These are phyloP conservation scores for Mercenaria mercenaria DNA, from an alignment of 1,140 invertebrate genomes.

Conservation along the genomic window DNA sequence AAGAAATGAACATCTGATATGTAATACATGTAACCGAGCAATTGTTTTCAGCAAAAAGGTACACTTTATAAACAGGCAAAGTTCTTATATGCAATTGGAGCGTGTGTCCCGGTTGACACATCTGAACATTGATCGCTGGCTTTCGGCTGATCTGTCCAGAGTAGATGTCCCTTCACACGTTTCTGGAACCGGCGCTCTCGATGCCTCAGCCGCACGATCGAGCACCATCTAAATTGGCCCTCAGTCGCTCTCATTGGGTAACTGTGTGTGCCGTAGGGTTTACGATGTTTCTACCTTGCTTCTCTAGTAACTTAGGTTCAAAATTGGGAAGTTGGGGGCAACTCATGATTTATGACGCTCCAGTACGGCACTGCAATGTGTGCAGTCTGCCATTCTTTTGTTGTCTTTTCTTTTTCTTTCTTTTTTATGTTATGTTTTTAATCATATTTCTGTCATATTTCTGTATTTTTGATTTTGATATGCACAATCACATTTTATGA, in stretches of 20 bases:
- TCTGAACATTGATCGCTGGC: slow-evolving; percentile 63
- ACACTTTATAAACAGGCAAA: not conserved
- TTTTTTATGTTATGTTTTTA: too few species aligned
- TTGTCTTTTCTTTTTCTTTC: not conserved
- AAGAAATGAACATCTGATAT: too few species aligned
- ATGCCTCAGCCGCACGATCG: slow-evolving; percentile 61
- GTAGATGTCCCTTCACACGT: slow-evolving; percentile 49
- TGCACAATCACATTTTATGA: too few species aligned
- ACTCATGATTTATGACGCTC: slow-evolving; percentile 60
- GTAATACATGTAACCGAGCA: too few species aligned
- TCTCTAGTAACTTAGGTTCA: slow-evolving; percentile 43
- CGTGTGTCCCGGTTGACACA: slow-evolving; percentile 62
- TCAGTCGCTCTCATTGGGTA: slow-evolving; percentile 45
- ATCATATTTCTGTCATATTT: too few species aligned
- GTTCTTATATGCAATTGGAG: not conserved
- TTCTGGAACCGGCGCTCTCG: slow-evolving; percentile 57
- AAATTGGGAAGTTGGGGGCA: slow-evolving; percentile 57
- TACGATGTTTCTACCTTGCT: slow-evolving; percentile 52
- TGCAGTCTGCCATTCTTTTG: slow-evolving; percentile 63
- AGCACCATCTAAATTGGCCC: slow-evolving; percentile 53
- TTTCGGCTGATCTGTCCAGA: slow-evolving; percentile 62
- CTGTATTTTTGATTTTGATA: too few species aligned
- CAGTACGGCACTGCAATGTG: slow-evolving; percentile 48
- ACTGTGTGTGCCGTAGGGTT: slow-evolving; percentile 59
- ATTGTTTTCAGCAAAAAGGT: too few species aligned